These are phyloP conservation scores for Amblyopsis hoosieri DNA, from an alignment of 2,797 vertebrate genomes.

Conservation along the genomic window DNA sequence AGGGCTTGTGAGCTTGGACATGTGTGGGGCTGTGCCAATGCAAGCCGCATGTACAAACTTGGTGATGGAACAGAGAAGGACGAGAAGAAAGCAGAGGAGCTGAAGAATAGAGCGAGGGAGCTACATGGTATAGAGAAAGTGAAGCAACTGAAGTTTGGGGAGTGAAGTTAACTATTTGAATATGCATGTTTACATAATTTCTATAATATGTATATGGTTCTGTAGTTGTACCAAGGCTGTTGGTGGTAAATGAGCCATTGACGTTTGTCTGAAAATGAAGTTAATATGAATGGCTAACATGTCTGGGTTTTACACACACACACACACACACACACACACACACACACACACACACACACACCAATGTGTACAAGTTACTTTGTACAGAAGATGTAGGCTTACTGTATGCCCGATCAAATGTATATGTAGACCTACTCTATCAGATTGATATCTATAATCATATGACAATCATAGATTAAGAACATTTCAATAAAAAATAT, in stretches of 20 bases:
- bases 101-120: constrained; percentile 87
- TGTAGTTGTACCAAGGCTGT: constrained; percentile 46
- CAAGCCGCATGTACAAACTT: constrained; percentile 94
- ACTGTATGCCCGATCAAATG: no score
- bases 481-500: no score
- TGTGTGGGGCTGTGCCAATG: constrained; percentile 92
- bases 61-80: constrained; percentile 88
- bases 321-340: no score
- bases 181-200: constrained; percentile 4
- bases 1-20: constrained; percentile 93
- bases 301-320: not conserved
- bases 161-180: constrained; percentile 46
- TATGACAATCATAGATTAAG: no score
- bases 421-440: no score
- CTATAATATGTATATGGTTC: not conserved
- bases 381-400: not conserved
- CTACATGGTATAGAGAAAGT: constrained; percentile 84
- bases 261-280: not conserved
- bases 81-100: constrained; percentile 87
- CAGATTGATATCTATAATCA: no score
- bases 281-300: constrained; percentile 2
- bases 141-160: constrained; percentile 85
- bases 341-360: not conserved
- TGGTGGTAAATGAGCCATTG: constrained; percentile 29
- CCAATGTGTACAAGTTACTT: not conserved